Evolutionary conservation across 1,140 invertebrate genomes (phyloP).

Genomic region (Nomia melanderi): DNA sequence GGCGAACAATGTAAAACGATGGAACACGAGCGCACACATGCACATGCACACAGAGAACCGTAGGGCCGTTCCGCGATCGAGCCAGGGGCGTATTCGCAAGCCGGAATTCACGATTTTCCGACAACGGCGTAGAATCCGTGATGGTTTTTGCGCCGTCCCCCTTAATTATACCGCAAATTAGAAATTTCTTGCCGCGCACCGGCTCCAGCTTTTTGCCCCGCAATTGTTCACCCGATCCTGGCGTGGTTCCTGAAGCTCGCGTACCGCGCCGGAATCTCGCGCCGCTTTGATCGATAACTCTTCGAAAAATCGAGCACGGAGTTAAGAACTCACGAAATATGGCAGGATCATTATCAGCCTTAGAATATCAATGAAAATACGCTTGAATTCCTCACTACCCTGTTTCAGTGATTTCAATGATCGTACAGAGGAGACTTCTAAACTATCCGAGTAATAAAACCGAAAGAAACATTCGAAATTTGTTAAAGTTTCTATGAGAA

Average conservation of each 20-base stretch:
- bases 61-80: conserved; percentile 9
- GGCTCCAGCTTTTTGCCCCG: conserved; percentile 74
- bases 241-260: conserved; percentile 62
- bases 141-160: conserved; percentile 74
- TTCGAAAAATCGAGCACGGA: conserved; percentile 36
- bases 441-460: too few species aligned
- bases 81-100: conserved; percentile 56
- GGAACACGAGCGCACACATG: background rate
- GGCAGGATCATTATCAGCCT: too few species aligned
- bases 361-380: too few species aligned
- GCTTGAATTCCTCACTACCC: too few species aligned
- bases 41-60: background rate
- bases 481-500: too few species aligned
- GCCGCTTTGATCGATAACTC: conserved; percentile 58
- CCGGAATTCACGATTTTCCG: conserved; percentile 71
- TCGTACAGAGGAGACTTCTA: background rate
- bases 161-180: conserved; percentile 80
- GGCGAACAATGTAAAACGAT: background rate
- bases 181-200: conserved; percentile 75
- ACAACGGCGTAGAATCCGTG: conserved; percentile 72
- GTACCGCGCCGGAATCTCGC: conserved; percentile 53
- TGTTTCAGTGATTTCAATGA: background rate
- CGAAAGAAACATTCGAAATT: background rate
- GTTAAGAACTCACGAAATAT: too few species aligned
- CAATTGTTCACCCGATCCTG: conserved; percentile 71